phyloP scores from a whole-genome alignment of 2,113 vertebrate genomes.

The Brachyhypopomus occidentalis region DNA sequence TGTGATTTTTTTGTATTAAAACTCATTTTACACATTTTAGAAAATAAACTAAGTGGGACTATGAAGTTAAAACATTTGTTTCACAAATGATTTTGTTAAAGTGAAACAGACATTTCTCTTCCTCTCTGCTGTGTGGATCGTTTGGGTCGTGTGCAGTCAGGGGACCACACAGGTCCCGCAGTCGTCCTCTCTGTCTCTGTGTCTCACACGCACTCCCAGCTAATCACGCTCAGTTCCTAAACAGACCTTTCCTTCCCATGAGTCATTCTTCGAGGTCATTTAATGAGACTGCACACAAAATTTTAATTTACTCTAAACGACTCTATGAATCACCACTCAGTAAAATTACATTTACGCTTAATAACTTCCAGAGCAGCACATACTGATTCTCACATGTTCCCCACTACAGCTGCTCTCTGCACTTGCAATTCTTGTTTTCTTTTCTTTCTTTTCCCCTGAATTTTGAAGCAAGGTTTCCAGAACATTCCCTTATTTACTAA shows the following conservation, averaged over 20 bases:
- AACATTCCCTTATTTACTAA: not conserved
- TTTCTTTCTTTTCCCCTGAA: not conserved
- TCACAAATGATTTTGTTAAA: constrained; percentile 1
- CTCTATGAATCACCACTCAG: constrained; percentile 45
- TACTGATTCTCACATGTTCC: constrained; percentile 17
- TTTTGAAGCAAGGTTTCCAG: not conserved
- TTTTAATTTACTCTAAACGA: constrained; percentile 41
- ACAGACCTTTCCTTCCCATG: constrained; percentile 15
- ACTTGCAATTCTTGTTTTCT: not conserved
- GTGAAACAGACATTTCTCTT: not conserved
- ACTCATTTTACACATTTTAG: not conserved
- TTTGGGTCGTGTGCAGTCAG: constrained; percentile 24
- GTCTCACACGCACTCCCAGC: constrained; percentile 18
- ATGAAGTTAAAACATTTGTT: not conserved
- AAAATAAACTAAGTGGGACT: not conserved
- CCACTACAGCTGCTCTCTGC: not conserved
- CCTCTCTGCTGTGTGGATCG: not conserved
- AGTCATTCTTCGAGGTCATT: not conserved
- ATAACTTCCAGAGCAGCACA: constrained; percentile 41
- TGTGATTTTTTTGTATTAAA: not conserved
- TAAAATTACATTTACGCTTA: constrained; percentile 31
- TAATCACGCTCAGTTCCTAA: constrained; percentile 35
- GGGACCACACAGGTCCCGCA: constrained; percentile 1
- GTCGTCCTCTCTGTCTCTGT: not conserved
- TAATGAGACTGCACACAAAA: constrained; percentile 36